Conservation (phyloP, 2,888 invertebrate genomes). For the Teleiodes luculella region DNA sequence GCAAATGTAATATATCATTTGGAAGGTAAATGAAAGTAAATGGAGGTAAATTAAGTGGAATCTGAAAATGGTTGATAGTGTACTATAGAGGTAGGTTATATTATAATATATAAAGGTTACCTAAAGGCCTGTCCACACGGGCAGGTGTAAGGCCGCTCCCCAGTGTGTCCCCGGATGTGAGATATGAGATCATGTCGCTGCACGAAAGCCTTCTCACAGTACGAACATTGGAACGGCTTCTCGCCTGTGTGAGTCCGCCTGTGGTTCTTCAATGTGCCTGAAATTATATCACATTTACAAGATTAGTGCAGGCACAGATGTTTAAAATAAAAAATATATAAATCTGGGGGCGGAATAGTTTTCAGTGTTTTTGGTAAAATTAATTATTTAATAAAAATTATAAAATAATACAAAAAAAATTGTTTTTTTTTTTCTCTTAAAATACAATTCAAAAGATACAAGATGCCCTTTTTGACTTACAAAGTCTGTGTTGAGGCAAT, state of each 20-base stretch:
- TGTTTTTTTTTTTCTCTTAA: too few species aligned
- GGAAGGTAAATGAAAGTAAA: not conserved
- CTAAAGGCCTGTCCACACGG: slow-evolving; percentile 74
- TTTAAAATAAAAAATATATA: too few species aligned
- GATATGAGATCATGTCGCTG: slow-evolving; percentile 78
- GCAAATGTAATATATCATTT: too few species aligned
- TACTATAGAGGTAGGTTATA: too few species aligned
- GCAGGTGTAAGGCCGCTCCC: slow-evolving; percentile 65
- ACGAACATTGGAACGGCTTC: slow-evolving; percentile 74
- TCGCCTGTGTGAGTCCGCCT: slow-evolving; percentile 80
- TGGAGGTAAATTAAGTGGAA: not conserved
- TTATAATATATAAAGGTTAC: not conserved
- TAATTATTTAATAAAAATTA: too few species aligned
- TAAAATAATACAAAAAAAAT: too few species aligned
- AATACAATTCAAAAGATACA: too few species aligned
- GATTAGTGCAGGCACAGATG: not conserved
- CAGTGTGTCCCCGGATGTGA: slow-evolving; percentile 78
- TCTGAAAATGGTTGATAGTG: not conserved
- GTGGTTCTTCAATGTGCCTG: slow-evolving; percentile 77
- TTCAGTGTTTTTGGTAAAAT: too few species aligned
- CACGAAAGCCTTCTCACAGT: slow-evolving; percentile 77
- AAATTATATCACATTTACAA: not conserved
- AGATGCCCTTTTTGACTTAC: too few species aligned
- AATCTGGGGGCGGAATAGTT: too few species aligned
- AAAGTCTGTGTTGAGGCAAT: too few species aligned